Conservation (phyloP, 2,113 vertebrate genomes). For the mouse (Mus musculus) region GRCm39 chr13:14424501-14425000, state of each 20-base stretch:
- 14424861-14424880: not conserved
- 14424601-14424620: not conserved
- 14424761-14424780: not conserved
- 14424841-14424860: not conserved
- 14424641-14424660: not conserved
- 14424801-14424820: not conserved
- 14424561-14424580: too few relatives aligned
- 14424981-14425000: not conserved
- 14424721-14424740: not conserved
- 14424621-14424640: not conserved
- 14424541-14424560: not conserved
- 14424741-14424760: not conserved
- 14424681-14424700: slow-evolving; percentile 13
- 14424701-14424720: not conserved
- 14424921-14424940: not conserved
- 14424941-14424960: not conserved
- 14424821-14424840: not conserved
- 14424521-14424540: not conserved
- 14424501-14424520: not conserved
- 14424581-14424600: not conserved
- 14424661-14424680: not conserved
- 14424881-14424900: not conserved
- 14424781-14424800: not conserved
- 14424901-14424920: not conserved
- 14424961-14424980: not conserved